These are phyloP conservation scores for Orestias chungarensis DNA, from an alignment of 2,797 vertebrate genomes.

Conservation along the genomic window DNA sequence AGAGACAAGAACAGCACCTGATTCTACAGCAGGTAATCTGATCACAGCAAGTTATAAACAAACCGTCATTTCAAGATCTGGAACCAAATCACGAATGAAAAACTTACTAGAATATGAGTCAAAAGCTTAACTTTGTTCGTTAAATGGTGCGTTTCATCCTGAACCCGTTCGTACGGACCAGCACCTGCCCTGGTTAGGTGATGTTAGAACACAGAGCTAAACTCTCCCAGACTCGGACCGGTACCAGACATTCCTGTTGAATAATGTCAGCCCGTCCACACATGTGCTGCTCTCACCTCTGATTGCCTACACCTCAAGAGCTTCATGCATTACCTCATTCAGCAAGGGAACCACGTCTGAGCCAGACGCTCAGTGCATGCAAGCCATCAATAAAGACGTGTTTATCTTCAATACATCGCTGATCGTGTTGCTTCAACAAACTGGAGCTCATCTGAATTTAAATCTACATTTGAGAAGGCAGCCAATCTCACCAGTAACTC, in stretches of 20 bases:
- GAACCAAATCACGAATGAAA: no score
- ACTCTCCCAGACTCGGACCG: conserved; percentile 56
- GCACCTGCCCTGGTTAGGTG: conserved; percentile 37
- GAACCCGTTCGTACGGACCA: conserved; percentile 14
- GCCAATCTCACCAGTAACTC: no score
- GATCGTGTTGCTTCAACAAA: not conserved
- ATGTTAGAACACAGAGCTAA: conserved; percentile 50
- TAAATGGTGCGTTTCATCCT: conserved; percentile 17
- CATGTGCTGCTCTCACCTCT: conserved; percentile 43
- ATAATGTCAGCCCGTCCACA: conserved; percentile 68
- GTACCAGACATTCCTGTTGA: conserved; percentile 71
- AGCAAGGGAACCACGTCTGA: conserved; percentile 25
- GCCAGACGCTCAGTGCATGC: no score
- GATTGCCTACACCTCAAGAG: conserved; percentile 37
- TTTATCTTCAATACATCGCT: not conserved
- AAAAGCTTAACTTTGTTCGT: no score
- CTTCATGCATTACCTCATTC: conserved; percentile 52
- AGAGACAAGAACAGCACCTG: no score
- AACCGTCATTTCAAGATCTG: no score
- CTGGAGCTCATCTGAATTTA: not conserved
- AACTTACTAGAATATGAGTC: no score
- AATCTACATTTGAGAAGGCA: not conserved
- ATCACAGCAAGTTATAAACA: no score
- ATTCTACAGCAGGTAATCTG: no score
- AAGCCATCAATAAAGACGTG: not conserved